phyloP scores from a whole-genome alignment of 2,888 invertebrate genomes.

The Micoletzkya japonica region DNA sequence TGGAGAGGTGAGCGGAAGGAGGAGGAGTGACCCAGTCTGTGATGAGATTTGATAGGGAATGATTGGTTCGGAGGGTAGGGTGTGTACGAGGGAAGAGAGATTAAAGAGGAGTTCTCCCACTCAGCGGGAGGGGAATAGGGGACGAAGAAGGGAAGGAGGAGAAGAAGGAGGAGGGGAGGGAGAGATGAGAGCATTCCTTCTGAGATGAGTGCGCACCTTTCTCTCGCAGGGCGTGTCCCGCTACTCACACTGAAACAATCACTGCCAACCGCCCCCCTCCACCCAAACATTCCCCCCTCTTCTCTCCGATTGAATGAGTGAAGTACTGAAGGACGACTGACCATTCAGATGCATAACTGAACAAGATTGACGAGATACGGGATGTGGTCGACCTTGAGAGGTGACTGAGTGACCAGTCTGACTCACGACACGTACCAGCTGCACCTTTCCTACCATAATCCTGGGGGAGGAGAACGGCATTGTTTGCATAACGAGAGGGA shows the following conservation, averaged over 20 bases:
- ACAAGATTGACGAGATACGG: not conserved
- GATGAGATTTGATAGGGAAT: slow-evolving; percentile 1
- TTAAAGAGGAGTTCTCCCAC: not conserved
- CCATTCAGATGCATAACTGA: not conserved
- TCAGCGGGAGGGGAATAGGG: not conserved
- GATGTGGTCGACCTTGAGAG: too few species aligned
- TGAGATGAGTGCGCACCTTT: not conserved
- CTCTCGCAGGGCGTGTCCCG: not conserved
- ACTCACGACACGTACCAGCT: too few species aligned
- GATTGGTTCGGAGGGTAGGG: not conserved
- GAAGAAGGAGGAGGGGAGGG: not conserved
- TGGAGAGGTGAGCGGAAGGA: not conserved
- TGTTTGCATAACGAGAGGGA: not conserved
- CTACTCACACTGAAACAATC: not conserved
- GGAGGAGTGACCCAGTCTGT: not conserved
- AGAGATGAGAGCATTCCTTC: not conserved
- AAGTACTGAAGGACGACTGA: not conserved
- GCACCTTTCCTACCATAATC: too few species aligned
- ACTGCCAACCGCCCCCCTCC: not conserved
- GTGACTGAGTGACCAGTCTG: too few species aligned
- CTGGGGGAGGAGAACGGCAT: too few species aligned
- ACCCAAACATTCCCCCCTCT: not conserved
- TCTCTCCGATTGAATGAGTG: not conserved
- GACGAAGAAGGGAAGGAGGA: slow-evolving; percentile 3
- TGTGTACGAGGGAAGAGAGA: not conserved